Evolutionary conservation across 1,140 invertebrate genomes (phyloP), one percentile per base, ranked within the genome.

Genomic region (Coptotermes formosanus): DNA sequence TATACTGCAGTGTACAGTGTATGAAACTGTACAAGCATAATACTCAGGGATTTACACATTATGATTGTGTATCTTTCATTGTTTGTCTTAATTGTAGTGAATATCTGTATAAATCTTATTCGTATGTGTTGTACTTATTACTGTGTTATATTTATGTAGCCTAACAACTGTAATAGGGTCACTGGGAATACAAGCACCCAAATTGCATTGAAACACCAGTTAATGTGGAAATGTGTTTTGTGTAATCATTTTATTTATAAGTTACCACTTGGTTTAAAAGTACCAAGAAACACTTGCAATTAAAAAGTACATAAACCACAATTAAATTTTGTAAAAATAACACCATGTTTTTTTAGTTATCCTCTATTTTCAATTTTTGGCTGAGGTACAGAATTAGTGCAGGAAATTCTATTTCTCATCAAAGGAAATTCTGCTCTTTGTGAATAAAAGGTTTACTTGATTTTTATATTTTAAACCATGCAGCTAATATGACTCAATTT

Each of bases 81-180:
- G 64, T 75, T 75, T 75, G 64, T 75, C 64, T 75, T 25, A 30
- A 75, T 75, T 25, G n/a, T 75, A 23, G 25, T 30, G 25, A 30
- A 16, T 25, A 30, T 30, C 64, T 75, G 64, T 75, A 75, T 30
- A 75, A 75, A 75, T 75, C 64, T 75, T 75, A 75, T 75, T 75
- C 64, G 3, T 75, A 75, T 75, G n/a, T 75, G 64, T 75, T 75
- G 64, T 75, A 75, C 64, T 75, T 75, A 30, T 75, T 75, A 75
- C n/a, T 25, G 30, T 75, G 64, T 75, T 75, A 75, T 75, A 75
- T 75, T 75, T 75, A 75, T 75, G 64, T 75, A 75, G 64, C 64
- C 6, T 75, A 75, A 75, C n/a, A 8, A 75, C n/a, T 75, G 64
- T 75, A 75, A 25, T 75, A 75, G 64, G 64, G 64, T 75, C 64